Evolutionary conservation across 2,888 invertebrate genomes (phyloP).

Genomic region (Mechanitis messenoides): DNA sequence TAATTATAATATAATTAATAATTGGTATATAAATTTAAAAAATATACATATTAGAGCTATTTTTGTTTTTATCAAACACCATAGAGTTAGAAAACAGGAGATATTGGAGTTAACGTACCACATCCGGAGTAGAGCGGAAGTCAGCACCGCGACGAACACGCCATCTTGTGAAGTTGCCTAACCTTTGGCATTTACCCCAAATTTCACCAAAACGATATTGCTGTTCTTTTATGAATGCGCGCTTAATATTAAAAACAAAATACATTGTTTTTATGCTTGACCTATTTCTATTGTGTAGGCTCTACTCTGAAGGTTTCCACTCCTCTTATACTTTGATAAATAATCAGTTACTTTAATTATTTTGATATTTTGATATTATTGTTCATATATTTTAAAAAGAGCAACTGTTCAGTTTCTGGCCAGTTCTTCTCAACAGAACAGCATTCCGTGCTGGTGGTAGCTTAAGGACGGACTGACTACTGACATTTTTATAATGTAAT

Average conservation of each 20-base stretch:
- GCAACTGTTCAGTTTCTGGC: no score
- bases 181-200: constrained; percentile 20
- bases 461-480: no score
- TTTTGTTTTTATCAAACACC: constrained; percentile 6
- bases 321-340: not conserved
- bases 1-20: no score
- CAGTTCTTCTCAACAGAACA: no score
- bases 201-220: constrained; percentile 13
- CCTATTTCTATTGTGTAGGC: constrained; percentile 14
- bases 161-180: constrained; percentile 18
- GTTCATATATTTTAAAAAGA: no score
- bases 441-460: no score
- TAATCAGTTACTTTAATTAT: no score
- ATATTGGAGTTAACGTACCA: constrained; percentile 37
- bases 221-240: constrained; percentile 1
- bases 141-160: constrained; percentile 45
- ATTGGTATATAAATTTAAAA: no score
- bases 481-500: no score
- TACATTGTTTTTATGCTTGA: constrained; percentile 7
- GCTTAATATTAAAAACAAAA: constrained; percentile 5
- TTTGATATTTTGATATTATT: no score
- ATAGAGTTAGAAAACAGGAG: constrained; percentile 15
- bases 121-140: constrained; percentile 55
- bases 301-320: not conserved
- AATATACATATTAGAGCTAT: no score